These are phyloP conservation scores for Mustela lutreola DNA, from an alignment of 2,113 vertebrate genomes.

Conservation along the genomic window DNA sequence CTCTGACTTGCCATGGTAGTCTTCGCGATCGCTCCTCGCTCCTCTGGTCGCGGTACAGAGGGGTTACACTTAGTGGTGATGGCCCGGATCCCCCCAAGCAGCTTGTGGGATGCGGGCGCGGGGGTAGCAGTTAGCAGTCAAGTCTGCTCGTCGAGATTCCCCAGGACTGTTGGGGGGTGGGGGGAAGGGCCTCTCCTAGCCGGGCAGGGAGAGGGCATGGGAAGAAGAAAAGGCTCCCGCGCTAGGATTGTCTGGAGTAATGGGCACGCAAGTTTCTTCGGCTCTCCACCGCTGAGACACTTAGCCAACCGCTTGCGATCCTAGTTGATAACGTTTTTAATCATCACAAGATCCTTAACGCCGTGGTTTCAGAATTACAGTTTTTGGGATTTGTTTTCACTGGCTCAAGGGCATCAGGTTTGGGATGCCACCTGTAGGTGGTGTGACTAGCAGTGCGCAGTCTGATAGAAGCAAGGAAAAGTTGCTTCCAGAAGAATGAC, in stretches of 20 bases:
- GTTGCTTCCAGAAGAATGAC: slow-evolving; percentile 79
- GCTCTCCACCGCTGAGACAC: neutral
- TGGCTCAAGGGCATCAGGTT: slow-evolving; percentile 42
- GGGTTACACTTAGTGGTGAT: neutral
- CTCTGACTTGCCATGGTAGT: neutral
- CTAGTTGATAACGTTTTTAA: neutral
- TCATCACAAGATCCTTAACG: neutral
- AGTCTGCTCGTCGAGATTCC: neutral
- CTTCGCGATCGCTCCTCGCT: neutral
- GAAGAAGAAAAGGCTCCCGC: neutral
- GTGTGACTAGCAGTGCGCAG: neutral
- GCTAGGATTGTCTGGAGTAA: neutral
- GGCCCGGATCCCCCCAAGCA: neutral
- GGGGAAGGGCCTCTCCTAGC: neutral
- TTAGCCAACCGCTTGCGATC: too few relatives aligned
- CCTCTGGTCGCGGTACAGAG: neutral
- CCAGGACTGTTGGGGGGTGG: neutral
- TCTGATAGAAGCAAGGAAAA: slow-evolving; percentile 50
- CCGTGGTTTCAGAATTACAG: neutral
- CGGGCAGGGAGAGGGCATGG: neutral
- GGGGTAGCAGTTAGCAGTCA: neutral
- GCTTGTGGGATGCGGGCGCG: neutral
- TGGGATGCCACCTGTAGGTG: slow-evolving; percentile 77
- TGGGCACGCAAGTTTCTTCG: neutral
- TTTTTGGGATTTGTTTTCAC: neutral